A percentile compares a stretch with the other conserved stretches of the same genome.
These are phyloP conservation scores for Thymelicus lineola DNA, from an alignment of 2,888 invertebrate genomes.

Conservation along the genomic window DNA sequence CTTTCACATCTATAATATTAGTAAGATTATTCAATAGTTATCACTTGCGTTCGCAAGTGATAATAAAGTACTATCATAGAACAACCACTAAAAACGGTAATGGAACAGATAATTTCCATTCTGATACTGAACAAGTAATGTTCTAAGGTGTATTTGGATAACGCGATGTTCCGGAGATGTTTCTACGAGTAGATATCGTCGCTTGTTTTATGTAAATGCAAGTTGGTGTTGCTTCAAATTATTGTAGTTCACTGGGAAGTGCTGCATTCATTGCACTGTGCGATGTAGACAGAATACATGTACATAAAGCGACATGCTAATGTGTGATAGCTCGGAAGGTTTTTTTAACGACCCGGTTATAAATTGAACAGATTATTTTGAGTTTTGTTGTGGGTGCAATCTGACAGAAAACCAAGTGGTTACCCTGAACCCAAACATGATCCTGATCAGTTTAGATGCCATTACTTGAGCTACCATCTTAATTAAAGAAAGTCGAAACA, in stretches of 20 bases:
- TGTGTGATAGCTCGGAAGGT: neutral
- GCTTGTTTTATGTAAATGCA: constrained; percentile 49
- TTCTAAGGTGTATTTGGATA: constrained; percentile 13
- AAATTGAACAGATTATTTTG: neutral
- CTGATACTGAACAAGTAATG: neutral
- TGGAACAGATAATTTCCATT: neutral
- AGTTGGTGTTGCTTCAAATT: constrained; percentile 43
- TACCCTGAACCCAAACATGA: too few relatives aligned
- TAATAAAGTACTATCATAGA: too few relatives aligned
- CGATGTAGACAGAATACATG: constrained; percentile 23
- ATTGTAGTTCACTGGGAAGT: constrained; percentile 46
- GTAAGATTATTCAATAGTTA: too few relatives aligned
- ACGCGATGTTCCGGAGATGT: constrained; percentile 9
- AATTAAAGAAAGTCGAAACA: too few relatives aligned
- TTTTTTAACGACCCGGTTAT: neutral
- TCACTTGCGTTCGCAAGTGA: too few relatives aligned
- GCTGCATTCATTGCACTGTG: constrained; percentile 21
- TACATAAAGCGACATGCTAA: constrained; percentile 3
- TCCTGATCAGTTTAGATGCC: too few relatives aligned
- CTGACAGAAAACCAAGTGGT: too few relatives aligned
- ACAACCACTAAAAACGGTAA: too few relatives aligned
- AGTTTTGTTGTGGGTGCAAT: too few relatives aligned
- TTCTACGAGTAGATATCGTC: constrained; percentile 16
- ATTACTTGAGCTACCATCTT: too few relatives aligned
- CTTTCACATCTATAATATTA: too few relatives aligned